Evolutionary conservation across 1,140 invertebrate genomes (phyloP).

Genomic region (Temnothorax longispinosus): DNA sequence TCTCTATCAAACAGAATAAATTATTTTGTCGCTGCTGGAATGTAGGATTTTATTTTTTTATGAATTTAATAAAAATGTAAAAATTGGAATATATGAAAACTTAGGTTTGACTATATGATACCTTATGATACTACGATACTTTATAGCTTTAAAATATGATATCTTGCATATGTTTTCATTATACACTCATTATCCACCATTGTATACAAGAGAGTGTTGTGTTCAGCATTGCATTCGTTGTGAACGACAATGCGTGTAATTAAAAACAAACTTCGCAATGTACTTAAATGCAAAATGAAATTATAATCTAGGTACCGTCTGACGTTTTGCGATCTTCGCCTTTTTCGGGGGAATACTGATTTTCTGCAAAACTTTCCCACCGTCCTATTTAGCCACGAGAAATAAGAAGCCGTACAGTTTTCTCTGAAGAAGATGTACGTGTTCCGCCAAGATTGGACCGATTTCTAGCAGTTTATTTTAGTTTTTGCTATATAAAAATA

Average conservation of each 20-base stretch:
- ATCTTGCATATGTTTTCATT: slow-evolving; percentile 7
- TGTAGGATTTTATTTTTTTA: not conserved
- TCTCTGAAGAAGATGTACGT: slow-evolving; percentile 15
- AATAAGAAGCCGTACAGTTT: not conserved
- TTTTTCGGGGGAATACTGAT: slow-evolving; percentile 10
- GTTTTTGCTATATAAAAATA: slow-evolving; percentile 13
- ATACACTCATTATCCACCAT: not conserved
- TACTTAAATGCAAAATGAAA: slow-evolving; percentile 1
- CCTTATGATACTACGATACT: not conserved
- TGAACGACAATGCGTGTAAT: slow-evolving; percentile 7
- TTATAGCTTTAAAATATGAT: not conserved
- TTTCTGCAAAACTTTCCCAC: slow-evolving; percentile 15
- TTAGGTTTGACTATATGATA: not conserved
- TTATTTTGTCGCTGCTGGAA: slow-evolving; percentile 15
- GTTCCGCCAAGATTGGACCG: not conserved
- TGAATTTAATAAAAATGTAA: slow-evolving; percentile 1
- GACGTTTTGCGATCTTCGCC: not conserved
- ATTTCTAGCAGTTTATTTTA: not conserved
- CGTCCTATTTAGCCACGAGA: slow-evolving; percentile 4
- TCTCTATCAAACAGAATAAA: slow-evolving; percentile 21
- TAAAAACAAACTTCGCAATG: slow-evolving; percentile 14
- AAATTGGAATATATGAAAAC: slow-evolving; percentile 15
- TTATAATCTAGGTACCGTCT: slow-evolving; percentile 21
- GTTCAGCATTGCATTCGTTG: not conserved
- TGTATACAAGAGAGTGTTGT: not conserved